Conservation (phyloP, 2,113 vertebrate species). For the Edolisoma coerulescens region DNA sequence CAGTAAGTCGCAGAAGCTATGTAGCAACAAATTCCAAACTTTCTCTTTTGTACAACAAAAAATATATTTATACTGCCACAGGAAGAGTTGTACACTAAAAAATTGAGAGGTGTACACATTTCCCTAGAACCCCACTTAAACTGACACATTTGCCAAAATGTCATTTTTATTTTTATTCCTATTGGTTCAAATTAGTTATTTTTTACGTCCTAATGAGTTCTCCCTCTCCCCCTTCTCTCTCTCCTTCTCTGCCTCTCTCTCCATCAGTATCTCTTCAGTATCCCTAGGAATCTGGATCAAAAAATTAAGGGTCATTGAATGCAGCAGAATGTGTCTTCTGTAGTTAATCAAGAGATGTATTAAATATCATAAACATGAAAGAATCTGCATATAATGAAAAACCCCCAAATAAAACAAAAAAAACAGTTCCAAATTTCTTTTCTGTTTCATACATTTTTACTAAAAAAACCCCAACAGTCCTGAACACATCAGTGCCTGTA, state of each 20-base stretch:
- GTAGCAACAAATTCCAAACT: not conserved
- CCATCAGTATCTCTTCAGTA: not conserved
- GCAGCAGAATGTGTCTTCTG: not conserved
- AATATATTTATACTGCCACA: not conserved
- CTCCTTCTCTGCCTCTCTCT: not conserved
- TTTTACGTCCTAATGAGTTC: not conserved
- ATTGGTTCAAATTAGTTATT: not conserved
- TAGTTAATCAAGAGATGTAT: not conserved
- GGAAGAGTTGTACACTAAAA: not conserved
- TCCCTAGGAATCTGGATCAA: not conserved
- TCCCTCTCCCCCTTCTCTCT: not conserved
- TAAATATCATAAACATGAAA: not conserved
- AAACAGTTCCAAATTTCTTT: not conserved
- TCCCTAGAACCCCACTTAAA: not conserved
- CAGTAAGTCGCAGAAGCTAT: not conserved
- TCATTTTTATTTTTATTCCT: not conserved
- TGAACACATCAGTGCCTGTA: not conserved
- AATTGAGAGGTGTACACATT: not conserved
- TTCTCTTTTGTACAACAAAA: not conserved
- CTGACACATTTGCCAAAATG: not conserved
- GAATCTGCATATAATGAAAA: not conserved
- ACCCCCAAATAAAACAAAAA: not conserved
- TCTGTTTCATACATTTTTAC: fast-evolving
- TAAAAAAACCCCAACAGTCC: fast-evolving
- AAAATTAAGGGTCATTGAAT: not conserved